These are phyloP conservation scores for Andrena camellia DNA, from an alignment of 2,888 invertebrate species.

Conservation along the genomic window DNA sequence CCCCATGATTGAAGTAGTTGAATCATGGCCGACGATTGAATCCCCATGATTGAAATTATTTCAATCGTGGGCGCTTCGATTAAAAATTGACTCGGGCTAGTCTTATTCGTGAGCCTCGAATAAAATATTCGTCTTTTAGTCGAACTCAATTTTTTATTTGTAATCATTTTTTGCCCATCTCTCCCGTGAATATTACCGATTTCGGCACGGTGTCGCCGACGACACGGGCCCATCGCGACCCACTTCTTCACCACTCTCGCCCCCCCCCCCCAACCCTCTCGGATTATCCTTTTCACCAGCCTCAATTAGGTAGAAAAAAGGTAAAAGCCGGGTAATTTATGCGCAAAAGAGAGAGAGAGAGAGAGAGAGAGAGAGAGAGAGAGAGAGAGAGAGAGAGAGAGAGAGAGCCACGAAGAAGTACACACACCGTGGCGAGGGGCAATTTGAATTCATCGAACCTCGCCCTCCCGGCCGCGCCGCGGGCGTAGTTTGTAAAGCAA, in stretches of 20 bases:
- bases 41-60: no score
- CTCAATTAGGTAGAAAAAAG: slow-evolving; percentile 12
- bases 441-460: slow-evolving; percentile 56
- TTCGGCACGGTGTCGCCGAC: not conserved
- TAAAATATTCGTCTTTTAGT: no score
- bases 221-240: slow-evolving; percentile 17
- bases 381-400: slow-evolving; percentile 8
- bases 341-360: slow-evolving; percentile 6
- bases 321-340: slow-evolving; percentile 20
- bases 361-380: slow-evolving; percentile 9
- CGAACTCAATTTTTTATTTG: no score
- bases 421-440: not conserved
- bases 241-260: slow-evolving; percentile 10
- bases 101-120: no score
- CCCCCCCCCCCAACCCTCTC: not conserved
- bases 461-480: slow-evolving; percentile 19
- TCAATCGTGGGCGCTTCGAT: no score
- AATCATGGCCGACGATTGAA: no score
- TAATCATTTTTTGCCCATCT: no score
- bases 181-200: not conserved
- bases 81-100: no score
- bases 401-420: not conserved
- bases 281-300: not conserved
- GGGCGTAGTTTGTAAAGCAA: slow-evolving; percentile 51
- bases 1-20: no score